Evolutionary conservation across 2,113 vertebrate species (phyloP).

Genomic region (Piaya cayana): DNA sequence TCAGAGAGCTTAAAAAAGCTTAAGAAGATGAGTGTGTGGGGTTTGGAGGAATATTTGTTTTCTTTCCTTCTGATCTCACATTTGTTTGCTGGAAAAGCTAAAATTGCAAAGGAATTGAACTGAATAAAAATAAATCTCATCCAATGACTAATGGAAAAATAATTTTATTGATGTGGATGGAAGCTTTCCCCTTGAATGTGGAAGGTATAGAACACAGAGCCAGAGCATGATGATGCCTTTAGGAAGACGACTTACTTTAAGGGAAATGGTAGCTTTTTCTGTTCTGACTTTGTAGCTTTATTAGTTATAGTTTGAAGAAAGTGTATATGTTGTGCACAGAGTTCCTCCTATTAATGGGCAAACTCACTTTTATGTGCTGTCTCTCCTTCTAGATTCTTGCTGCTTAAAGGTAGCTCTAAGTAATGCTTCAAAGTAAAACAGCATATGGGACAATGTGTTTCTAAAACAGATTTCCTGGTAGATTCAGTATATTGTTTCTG

Average conservation of each 20-base stretch:
- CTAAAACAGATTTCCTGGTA: neutral
- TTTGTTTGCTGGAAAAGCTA: constrained; percentile 24
- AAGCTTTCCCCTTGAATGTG: neutral
- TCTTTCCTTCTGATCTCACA: neutral
- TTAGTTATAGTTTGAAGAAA: neutral
- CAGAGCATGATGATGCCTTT: neutral
- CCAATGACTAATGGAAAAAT: neutral
- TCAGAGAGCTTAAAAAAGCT: neutral
- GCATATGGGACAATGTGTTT: neutral
- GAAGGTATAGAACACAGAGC: neutral
- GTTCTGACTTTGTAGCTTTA: neutral
- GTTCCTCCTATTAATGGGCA: neutral
- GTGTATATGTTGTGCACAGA: neutral
- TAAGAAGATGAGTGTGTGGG: neutral
- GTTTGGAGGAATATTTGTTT: constrained; percentile 27
- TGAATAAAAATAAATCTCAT: constrained; percentile 6
- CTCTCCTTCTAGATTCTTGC: neutral
- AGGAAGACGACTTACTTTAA: neutral
- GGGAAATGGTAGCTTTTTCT: neutral
- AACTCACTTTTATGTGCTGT: neutral
- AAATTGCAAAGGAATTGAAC: neutral
- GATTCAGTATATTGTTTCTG: neutral
- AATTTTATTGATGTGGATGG: neutral
- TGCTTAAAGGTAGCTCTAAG: constrained; percentile 1
- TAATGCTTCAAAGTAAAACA: neutral